phyloP scores from a whole-genome alignment of 2,797 vertebrate genomes.

The Oophaga sylvatica region DNA sequence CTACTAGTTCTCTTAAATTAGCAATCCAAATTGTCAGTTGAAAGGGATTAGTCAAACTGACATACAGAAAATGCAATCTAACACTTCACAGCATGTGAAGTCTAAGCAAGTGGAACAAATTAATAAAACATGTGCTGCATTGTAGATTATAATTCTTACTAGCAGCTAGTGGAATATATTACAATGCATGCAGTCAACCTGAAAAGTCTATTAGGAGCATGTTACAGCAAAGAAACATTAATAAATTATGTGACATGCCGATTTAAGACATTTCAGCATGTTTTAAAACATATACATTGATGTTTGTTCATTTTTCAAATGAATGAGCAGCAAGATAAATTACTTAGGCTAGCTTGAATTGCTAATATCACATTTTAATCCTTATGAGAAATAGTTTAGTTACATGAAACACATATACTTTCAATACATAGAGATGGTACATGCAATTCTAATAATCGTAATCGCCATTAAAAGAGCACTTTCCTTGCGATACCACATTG shows the following conservation, averaged over 20 bases:
- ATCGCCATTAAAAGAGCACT: no score
- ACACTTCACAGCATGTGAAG: constrained; percentile 41
- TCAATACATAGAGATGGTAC: neutral
- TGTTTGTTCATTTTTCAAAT: neutral
- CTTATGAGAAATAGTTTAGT: neutral
- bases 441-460: neutral
- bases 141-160: constrained; percentile 52
- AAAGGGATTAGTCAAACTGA: constrained; percentile 8
- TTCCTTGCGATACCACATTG: no score
- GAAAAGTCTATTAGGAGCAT: constrained; percentile 40
- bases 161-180: constrained; percentile 43
- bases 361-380: neutral
- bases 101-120: constrained; percentile 41
- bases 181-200: constrained; percentile 48
- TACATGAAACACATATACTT: neutral
- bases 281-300: neutral
- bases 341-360: no score
- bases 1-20: neutral
- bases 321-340: neutral
- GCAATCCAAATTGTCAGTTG: neutral
- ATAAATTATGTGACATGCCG: constrained; percentile 38
- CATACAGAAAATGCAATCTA: constrained; percentile 17
- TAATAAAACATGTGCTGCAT: constrained; percentile 56
- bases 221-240: constrained; percentile 41
- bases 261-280: constrained; percentile 7